Base-by-base conservation (phyloP, 2,797 vertebrate genomes). In the Aplochiton taeniatus region DNA sequence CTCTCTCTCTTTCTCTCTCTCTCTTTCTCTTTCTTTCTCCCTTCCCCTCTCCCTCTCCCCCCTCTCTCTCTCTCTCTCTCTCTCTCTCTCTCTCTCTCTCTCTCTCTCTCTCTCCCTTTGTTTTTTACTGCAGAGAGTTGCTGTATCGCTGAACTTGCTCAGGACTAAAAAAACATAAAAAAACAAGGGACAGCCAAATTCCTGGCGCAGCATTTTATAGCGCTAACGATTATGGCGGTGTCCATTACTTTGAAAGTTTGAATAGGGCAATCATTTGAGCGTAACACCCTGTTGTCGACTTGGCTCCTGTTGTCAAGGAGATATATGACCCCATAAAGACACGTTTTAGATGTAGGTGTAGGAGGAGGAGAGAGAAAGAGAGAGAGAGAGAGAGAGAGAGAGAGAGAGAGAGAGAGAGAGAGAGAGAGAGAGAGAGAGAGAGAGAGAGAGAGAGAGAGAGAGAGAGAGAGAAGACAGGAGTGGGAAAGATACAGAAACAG, bases 221-320 rank as follows among this genome's bases (percentile, higher is more conserved):
- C n/a, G 7, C 61, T 55, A 52, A 52, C 69, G 76, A 75, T 59
- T 48, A 71, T 58, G n/a, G 31, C 41, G 0, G 17, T 16, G 62
- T 47, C 48, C 58, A 63, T 81, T 73, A 69, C 70, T 74, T 71
- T 63, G 58, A 66, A 79, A 77, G 75, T 74, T 61, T 19, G 43
- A 66, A 16, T 1, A 0, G 55, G 59, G 70, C 70, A 78, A 58
- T 41, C 58, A 2, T 72, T 77, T 65, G 9, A 60, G 48, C 12
- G 46, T 53, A 46, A 59, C 73, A 63, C 51, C 41, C 63, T 70
- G 59, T 58, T 65, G 69, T 49, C 11, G 53, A 49, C 59, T 42
- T 9, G 14, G 57, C 31, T 0, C 9, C 11, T 11, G 4, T 45
- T 46, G 59, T 50, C 54, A 16, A 31, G 11, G 41, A 44, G 49